Base-by-base conservation (phyloP, 2,888 invertebrate genomes). In the Metacarcinus magister region DNA sequence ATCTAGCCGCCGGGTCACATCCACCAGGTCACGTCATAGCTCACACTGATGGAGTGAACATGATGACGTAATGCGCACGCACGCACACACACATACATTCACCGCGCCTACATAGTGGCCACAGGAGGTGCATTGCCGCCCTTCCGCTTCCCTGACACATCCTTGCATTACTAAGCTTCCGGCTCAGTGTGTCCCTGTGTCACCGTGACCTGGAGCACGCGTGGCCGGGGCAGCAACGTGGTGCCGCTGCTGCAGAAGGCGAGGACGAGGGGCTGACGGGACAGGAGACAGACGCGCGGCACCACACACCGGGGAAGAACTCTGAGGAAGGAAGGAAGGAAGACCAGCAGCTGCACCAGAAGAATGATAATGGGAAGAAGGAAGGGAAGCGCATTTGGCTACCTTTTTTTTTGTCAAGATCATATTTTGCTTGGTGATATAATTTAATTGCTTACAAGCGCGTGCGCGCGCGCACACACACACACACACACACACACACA, bases 71-170 rank as follows among this genome's bases (percentile, higher is more conserved):
- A 67, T 8, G 7, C 67, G n/a, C 67, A 67, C 67, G n/a, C 67
- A n/a, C 67, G 23, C 67, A 67, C 67, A 67, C 67, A n/a, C n/a
- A n/a, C 67, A 67, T n/a, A 67, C 7, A n/a, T 7, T n/a, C 7
- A n/a, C 54, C 3, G 54, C 54, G 54, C 54, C 54, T 54, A 54
- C 54, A 23, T 75, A 75, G 75, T 67, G 5, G n/a, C 67, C 67
- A n/a, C 67, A 67, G 67, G 67, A 67, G 67, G 23, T 67, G n/a
- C 19, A 19, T 75, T 23, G 75, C 75, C 75, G 23, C 75, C 23
- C 75, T 28, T 28, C 75, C 75, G 75, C 75, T 75, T 75, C 75
- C 75, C 75, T n/a, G 75, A 75, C 75, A 75, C 75, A 75, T 75
- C 75, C 82, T 82, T 82, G 82, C 82, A 82, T 32, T 82, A 82